Conservation (phyloP, 2,888 invertebrate genomes). For the Hydropsyche betteni region DNA sequence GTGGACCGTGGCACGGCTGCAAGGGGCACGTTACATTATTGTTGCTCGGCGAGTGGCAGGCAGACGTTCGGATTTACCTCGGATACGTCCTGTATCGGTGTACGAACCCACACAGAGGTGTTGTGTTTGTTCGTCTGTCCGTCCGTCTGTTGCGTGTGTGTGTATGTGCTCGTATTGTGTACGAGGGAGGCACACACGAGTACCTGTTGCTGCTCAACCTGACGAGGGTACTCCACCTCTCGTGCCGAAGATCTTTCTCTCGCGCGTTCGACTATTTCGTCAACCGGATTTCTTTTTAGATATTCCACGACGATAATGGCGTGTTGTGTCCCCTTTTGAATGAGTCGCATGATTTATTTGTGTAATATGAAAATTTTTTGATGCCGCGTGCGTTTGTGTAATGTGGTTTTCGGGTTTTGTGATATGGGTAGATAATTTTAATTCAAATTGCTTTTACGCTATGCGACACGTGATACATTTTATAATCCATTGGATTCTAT, state of each 20-base stretch:
- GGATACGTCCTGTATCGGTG: neutral
- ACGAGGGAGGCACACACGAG: slow-evolving; percentile 15
- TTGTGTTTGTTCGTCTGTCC: neutral
- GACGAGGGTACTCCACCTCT: slow-evolving; percentile 38
- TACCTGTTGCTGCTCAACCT: slow-evolving; percentile 38
- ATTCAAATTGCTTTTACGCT: too few species aligned
- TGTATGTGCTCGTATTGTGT: neutral
- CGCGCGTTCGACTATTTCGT: neutral
- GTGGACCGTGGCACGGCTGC: slow-evolving; percentile 39
- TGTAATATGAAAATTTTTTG: too few species aligned
- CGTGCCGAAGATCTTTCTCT: neutral
- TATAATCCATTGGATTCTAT: too few species aligned
- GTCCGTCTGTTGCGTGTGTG: neutral
- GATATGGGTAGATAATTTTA: too few species aligned
- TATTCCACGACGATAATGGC: neutral
- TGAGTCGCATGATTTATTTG: too few species aligned
- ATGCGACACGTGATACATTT: too few species aligned
- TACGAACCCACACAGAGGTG: too few species aligned
- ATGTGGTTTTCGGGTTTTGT: too few species aligned
- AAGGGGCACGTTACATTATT: slow-evolving; percentile 39
- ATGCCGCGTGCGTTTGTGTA: too few species aligned
- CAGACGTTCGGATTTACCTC: slow-evolving; percentile 38
- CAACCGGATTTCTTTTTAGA: neutral
- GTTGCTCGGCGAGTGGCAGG: slow-evolving; percentile 37
- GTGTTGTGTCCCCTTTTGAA: neutral